These are phyloP conservation scores for Penaeus vannamei DNA, from an alignment of 1,140 invertebrate genomes.

Conservation along the genomic window DNA sequence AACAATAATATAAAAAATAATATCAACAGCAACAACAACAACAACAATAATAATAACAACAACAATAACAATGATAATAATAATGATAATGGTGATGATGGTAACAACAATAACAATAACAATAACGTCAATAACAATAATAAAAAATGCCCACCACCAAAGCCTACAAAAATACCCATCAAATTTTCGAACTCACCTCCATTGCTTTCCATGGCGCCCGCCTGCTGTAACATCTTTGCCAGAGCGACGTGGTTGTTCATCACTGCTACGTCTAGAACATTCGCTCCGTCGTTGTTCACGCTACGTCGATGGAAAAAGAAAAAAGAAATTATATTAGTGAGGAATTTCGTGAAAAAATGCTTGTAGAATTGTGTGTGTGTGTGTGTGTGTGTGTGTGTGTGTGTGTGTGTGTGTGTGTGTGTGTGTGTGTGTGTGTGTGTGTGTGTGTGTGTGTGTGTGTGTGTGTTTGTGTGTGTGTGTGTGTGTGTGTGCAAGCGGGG, in stretches of 20 bases:
- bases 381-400: no score
- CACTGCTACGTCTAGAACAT: slow-evolving; percentile 91
- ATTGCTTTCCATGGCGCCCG: slow-evolving; percentile 90
- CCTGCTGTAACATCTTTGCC: slow-evolving; percentile 88
- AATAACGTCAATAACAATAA: background rate
- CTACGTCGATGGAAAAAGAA: slow-evolving; percentile 68
- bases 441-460: no score
- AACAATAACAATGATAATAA: no score
- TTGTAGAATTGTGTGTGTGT: background rate
- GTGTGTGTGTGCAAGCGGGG: no score
- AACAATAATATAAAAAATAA: no score
- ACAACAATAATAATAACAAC: no score
- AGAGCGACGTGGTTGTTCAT: slow-evolving; percentile 88
- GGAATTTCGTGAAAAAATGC: background rate
- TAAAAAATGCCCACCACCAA: background rate
- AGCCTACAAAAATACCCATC: background rate
- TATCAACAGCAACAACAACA: no score
- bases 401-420: no score
- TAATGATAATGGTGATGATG: background rate
- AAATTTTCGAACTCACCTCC: slow-evolving; percentile 80
- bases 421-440: no score
- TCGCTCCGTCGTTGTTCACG: slow-evolving; percentile 89
- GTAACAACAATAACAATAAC: background rate
- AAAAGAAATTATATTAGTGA: slow-evolving; percentile 12
- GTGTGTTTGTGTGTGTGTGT: no score